These are phyloP conservation scores for Sinocyclocheilus anophthalmus DNA, from an alignment of 2,113 vertebrate genomes.

Conservation along the genomic window DNA sequence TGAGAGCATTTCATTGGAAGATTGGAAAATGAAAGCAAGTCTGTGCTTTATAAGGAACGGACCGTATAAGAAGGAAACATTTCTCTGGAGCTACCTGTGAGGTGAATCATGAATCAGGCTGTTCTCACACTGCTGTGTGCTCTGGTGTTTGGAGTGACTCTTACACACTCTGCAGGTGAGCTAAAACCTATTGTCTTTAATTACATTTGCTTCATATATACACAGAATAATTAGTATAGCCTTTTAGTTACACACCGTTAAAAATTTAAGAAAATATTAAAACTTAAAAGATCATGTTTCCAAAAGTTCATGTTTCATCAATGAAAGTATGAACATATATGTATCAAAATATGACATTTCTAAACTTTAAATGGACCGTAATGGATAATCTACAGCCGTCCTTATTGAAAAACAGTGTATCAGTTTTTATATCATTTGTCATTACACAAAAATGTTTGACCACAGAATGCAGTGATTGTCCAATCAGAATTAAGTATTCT, in stretches of 20 bases:
- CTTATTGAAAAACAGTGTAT: neutral
- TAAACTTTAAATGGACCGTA: neutral
- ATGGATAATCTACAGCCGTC: neutral
- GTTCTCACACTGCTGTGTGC: slow-evolving; percentile 24
- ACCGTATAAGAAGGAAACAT: neutral
- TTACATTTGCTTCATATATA: neutral
- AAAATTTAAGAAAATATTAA: no score
- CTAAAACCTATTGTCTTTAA: neutral
- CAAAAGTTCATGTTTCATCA: neutral
- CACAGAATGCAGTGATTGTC: neutral
- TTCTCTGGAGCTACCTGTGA: neutral
- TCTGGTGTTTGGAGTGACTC: slow-evolving; percentile 24
- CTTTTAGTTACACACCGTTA: neutral
- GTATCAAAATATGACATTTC: neutral
- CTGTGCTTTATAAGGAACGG: neutral
- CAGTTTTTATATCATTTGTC: no score
- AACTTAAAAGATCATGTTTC: no score
- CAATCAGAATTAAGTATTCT: neutral
- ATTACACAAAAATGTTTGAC: neutral
- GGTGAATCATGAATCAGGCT: slow-evolving; percentile 22
- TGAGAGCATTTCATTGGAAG: slow-evolving; percentile 19
- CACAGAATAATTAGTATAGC: neutral
- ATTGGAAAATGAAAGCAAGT: slow-evolving; percentile 36
- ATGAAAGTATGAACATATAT: neutral
- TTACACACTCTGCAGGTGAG: slow-evolving; percentile 37